A percentile compares a stretch with the other conserved stretches of the same genome.
These are phyloP conservation scores for Pocillopora grandis DNA, from an alignment of 92 coral and sea anemone genomes.

Conservation along the genomic window DNA sequence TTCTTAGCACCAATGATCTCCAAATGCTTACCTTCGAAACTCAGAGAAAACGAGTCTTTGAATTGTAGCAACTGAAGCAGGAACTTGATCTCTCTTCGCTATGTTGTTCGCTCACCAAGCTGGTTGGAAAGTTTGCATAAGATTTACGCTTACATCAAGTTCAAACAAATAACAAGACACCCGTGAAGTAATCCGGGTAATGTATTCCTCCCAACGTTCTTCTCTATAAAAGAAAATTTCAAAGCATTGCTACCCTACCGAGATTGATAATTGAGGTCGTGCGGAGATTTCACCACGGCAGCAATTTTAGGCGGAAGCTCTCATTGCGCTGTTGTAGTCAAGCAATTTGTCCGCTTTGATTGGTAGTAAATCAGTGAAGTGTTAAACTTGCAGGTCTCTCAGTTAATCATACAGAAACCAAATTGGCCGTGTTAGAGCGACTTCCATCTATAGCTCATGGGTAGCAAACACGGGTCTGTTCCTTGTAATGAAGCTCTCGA, in stretches of 20 bases:
- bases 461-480: no score
- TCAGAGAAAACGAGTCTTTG: no score
- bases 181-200: neutral
- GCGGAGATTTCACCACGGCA: no score
- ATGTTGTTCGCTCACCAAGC: neutral
- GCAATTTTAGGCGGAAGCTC: no score
- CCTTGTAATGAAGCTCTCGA: no score
- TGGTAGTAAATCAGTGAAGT: neutral
- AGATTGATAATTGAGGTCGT: neutral
- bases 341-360: neutral
- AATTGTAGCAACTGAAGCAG: no score
- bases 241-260: neutral
- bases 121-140: neutral
- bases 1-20: no score
- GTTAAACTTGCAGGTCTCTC: neutral
- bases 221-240: neutral
- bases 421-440: no score
- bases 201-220: neutral
- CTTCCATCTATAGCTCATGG: no score
- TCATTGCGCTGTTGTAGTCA: no score
- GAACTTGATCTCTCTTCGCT: no score
- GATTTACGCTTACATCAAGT: neutral
- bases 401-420: neutral
- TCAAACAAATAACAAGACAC: neutral
- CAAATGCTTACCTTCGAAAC: no score